Base-by-base conservation (phyloP, 2,888 invertebrate species). In the Coelopa pilipes region DNA sequence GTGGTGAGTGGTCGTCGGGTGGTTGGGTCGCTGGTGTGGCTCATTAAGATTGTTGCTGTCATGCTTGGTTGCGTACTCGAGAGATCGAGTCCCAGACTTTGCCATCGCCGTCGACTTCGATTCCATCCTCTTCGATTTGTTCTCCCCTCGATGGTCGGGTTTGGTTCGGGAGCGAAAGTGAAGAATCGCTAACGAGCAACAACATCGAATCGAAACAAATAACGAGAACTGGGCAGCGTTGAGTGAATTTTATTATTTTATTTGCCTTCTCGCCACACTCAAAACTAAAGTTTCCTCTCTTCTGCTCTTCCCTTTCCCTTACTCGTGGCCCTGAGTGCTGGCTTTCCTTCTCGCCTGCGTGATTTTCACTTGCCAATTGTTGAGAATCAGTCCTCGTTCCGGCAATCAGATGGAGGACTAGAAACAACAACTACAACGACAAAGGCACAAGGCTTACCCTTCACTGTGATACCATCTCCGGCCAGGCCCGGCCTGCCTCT, bases 151-250 rank as follows among this genome's bases (percentile, higher is more conserved):
- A n/a, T n/a, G n/a, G n/a, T n/a, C n/a, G n/a, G n/a, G n/a, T n/a
- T n/a, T n/a, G n/a, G n/a, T n/a, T n/a, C n/a, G 46, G 46, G 46
- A 17, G 12, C 11, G 50, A 53, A 66, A 66, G 24, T 17, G 19
- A 17, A 60, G 34, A 59, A 60, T 4, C 21, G 70, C 60, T 49
- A 55, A 66, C 66, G 65, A 72, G 57, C 15, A 65, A 45, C 63
- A 69, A 72, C 63, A 72, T 57, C 45, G 66, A 66, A 65, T 67
- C 59, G 66, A 49, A 57, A 72, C 49, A 72, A 55, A 72, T 24
- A 66, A 72, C 34, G 7, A 63, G 19, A 72, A 65, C 11, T 13
- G 24, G 34, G 34, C 34, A 34, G 34, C 34, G 7, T 62, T 60
- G 60, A 65, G 21, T 65, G 55, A 45, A 65, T 45, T 65, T 72